Evolutionary conservation across 1,140 invertebrate species (phyloP).

Genomic region (Batillaria attramentaria): DNA sequence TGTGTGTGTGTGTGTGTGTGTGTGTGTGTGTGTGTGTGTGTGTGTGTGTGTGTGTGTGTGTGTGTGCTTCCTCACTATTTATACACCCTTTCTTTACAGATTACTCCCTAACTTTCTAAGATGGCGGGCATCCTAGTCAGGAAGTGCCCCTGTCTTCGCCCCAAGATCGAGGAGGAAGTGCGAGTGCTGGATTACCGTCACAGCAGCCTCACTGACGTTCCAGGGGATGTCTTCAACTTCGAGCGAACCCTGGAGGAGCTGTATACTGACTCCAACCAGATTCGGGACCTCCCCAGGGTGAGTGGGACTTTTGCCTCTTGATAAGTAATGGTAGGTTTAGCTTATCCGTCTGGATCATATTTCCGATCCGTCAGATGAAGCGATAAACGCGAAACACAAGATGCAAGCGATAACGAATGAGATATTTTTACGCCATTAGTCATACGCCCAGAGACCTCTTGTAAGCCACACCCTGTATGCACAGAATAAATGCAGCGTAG

Average conservation of each 20-base stretch:
- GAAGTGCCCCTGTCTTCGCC: constrained; percentile 64
- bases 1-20: constrained; percentile 5
- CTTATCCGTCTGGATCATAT: too few species aligned
- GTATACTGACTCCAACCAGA: constrained; percentile 97
- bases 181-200: constrained; percentile 99
- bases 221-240: constrained; percentile 97
- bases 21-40: not conserved
- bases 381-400: too few species aligned
- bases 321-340: too few species aligned
- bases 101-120: not conserved
- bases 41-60: constrained; percentile 2
- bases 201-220: constrained; percentile 93
- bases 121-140: constrained; percentile 59
- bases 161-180: constrained; percentile 80
- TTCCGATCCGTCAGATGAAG: too few species aligned
- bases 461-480: too few species aligned
- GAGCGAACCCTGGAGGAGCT: constrained; percentile 97
- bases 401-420: too few species aligned
- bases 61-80: not conserved
- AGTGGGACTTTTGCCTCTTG: too few species aligned
- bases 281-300: constrained; percentile 96
- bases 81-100: not conserved
- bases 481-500: too few species aligned
- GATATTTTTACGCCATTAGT: too few species aligned
- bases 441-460: too few species aligned